A percentile compares a stretch with the other conserved stretches of the same genome.
These are phyloP conservation scores for Agapornis roseicollis DNA, from an alignment of 2,113 vertebrate genomes.

Conservation along the genomic window DNA sequence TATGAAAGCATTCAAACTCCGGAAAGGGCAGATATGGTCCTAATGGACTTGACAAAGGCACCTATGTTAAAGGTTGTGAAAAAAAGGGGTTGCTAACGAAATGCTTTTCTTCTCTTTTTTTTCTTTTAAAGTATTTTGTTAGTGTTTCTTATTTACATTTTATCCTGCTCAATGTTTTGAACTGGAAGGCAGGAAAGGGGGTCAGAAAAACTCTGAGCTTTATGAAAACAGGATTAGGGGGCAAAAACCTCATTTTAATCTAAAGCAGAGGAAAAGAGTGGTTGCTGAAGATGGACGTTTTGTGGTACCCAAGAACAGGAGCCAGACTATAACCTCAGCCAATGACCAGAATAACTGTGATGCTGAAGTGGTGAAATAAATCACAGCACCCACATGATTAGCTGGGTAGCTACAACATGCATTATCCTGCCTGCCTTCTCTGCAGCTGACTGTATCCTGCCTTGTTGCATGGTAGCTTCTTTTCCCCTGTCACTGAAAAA, in stretches of 20 bases:
- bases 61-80: constrained; percentile 29
- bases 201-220: background rate
- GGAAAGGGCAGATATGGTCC: constrained; percentile 51
- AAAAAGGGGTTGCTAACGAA: constrained; percentile 20
- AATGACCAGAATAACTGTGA: background rate
- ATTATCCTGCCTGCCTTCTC: background rate
- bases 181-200: background rate
- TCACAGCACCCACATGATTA: background rate
- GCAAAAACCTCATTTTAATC: background rate
- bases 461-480: background rate
- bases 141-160: constrained; percentile 13
- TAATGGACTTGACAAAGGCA: constrained; percentile 60
- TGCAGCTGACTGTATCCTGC: background rate
- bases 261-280: background rate
- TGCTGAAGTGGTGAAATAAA: background rate
- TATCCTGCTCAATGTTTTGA: background rate
- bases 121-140: constrained; percentile 17
- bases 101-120: background rate
- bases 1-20: constrained; percentile 62
- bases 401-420: no score
- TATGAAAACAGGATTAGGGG: background rate
- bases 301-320: background rate
- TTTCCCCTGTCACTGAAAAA: background rate
- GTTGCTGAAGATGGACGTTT: background rate
- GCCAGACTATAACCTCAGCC: background rate